These are phyloP conservation scores for Beroe ovata DNA, from an alignment of 37 sponge, comb jelly and placozoan genomes.

Conservation along the genomic window DNA sequence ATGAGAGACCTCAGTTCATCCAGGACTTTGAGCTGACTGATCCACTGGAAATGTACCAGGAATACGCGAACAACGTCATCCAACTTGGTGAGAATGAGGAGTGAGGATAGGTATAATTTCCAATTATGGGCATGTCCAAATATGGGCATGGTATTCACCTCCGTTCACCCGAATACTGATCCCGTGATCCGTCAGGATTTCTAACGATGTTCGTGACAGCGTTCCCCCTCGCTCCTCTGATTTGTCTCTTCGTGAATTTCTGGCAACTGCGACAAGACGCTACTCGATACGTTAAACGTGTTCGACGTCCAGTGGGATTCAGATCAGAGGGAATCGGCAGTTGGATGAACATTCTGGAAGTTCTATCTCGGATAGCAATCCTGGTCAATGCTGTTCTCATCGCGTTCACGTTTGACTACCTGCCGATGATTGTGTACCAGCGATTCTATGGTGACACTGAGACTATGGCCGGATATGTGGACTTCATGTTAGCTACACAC, in stretches of 20 bases:
- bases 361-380: constrained; percentile 48
- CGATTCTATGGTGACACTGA: background rate
- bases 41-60: constrained; percentile 53
- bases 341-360: constrained; percentile 63
- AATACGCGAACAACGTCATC: constrained; percentile 56
- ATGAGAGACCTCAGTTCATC: constrained; percentile 7
- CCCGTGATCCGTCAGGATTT: too few species aligned
- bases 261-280: constrained; percentile 33
- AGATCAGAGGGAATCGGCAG: constrained; percentile 54
- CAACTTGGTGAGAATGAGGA: constrained; percentile 33
- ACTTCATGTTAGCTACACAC: constrained; percentile 49
- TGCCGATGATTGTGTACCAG: constrained; percentile 25
- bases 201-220: constrained; percentile 58
- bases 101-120: too few species aligned
- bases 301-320: constrained; percentile 44
- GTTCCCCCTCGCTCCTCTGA: constrained; percentile 32
- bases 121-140: too few species aligned
- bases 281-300: constrained; percentile 7
- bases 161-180: too few species aligned
- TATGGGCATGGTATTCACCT: too few species aligned
- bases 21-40: constrained; percentile 41
- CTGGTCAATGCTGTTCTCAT: constrained; percentile 48
- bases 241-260: constrained; percentile 48
- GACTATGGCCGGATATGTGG: background rate
- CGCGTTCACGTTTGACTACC: constrained; percentile 39